phyloP scores from a whole-genome alignment of 2,113 vertebrate species.

The Irena cyanogastra region DNA sequence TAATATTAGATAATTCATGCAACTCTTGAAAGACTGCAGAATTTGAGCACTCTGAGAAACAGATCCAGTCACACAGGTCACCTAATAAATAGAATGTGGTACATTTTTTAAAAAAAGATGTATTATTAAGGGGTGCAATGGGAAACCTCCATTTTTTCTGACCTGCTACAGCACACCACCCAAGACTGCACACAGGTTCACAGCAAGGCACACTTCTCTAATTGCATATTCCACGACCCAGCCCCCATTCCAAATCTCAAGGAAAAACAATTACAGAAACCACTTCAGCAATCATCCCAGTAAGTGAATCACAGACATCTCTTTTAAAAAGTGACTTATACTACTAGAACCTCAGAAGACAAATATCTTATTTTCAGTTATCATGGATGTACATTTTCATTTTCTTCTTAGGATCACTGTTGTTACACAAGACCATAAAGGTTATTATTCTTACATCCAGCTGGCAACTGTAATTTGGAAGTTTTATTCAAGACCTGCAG shows the following conservation, averaged over 20 bases:
- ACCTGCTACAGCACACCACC: background rate
- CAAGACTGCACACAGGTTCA: background rate
- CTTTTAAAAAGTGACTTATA: background rate
- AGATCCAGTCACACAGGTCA: background rate
- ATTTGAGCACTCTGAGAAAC: background rate
- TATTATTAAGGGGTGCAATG: background rate
- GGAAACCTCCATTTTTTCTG: background rate
- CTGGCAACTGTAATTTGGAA: background rate
- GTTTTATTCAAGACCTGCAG: background rate
- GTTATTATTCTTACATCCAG: background rate
- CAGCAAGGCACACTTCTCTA: background rate
- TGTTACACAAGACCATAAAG: background rate
- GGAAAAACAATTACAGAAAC: background rate
- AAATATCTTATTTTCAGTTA: background rate
- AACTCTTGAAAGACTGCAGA: background rate
- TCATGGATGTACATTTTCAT: background rate
- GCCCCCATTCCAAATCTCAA: background rate
- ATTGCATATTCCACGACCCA: background rate
- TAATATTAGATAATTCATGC: background rate
- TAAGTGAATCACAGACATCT: background rate
- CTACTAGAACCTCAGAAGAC: background rate
- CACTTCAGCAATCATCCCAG: background rate
- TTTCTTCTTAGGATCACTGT: background rate
- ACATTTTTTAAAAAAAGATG: fast-evolving
- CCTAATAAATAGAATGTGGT: background rate